Evolutionary conservation across 2,797 vertebrate genomes (phyloP).

Genomic region (Antrozous pallidus): DNA sequence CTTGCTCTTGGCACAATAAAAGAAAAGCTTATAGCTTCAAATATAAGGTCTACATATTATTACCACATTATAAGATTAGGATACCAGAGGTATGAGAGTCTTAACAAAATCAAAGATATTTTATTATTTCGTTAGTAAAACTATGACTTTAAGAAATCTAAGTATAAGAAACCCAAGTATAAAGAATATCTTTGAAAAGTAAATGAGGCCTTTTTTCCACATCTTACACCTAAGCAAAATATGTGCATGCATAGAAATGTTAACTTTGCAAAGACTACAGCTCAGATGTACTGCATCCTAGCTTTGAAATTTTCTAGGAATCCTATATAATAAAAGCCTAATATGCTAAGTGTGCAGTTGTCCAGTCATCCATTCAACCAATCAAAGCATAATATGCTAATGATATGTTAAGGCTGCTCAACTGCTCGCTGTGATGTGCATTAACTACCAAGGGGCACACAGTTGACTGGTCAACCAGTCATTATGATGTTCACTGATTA

Average conservation of each 20-base stretch:
- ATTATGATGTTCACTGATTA: too few relatives aligned
- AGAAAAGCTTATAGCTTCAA: conserved; percentile 47
- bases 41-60: conserved; percentile 41
- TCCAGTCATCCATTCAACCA: too few relatives aligned
- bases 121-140: conserved; percentile 20
- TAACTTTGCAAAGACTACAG: neutral
- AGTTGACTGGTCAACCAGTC: too few relatives aligned
- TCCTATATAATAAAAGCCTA: too few relatives aligned
- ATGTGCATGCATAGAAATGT: neutral
- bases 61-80: conserved; percentile 11
- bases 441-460: too few relatives aligned
- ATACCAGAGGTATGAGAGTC: neutral
- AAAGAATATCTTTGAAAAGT: conserved; percentile 2
- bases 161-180: neutral
- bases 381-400: too few relatives aligned
- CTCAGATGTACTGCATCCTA: neutral
- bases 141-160: conserved; percentile 15
- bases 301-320: neutral
- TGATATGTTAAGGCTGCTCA: too few relatives aligned
- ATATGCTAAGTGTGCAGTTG: too few relatives aligned
- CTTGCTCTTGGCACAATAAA: conserved; percentile 54
- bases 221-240: conserved; percentile 18
- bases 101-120: conserved; percentile 16
- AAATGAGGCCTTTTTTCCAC: neutral
- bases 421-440: too few relatives aligned